A percentile compares a stretch with the other conserved stretches of the same genome.
Evolutionary conservation across 2,888 invertebrate genomes (phyloP).

Genomic region (Argynnis bischoffii): DNA sequence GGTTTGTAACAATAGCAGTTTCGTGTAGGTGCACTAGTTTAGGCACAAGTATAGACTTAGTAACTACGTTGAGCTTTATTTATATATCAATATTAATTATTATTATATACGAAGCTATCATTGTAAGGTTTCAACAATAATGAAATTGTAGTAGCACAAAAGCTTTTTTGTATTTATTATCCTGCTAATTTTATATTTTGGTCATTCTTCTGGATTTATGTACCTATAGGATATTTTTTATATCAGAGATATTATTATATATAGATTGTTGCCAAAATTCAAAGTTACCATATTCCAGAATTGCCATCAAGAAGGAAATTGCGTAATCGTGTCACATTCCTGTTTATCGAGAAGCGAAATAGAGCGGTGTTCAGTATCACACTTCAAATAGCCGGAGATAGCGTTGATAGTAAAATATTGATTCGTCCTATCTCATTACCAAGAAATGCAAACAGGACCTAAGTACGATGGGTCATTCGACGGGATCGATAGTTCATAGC

Average conservation of each 20-base stretch:
- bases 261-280: no score
- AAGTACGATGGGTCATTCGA: slow-evolving; percentile 12
- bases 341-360: slow-evolving; percentile 47
- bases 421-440: slow-evolving; percentile 52
- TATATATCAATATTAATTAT: no score
- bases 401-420: slow-evolving; percentile 51
- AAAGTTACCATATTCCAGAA: not conserved
- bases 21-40: not conserved
- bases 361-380: slow-evolving; percentile 46
- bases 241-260: no score
- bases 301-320: slow-evolving; percentile 7
- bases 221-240: no score
- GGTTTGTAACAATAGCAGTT: not conserved
- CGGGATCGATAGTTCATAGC: slow-evolving; percentile 1
- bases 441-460: slow-evolving; percentile 48
- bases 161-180: no score
- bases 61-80: no score
- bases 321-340: slow-evolving; percentile 17
- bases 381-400: slow-evolving; percentile 50
- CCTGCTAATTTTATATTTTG: no score
- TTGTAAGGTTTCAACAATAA: no score
- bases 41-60: not conserved
- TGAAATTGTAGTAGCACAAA: no score
- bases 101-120: no score
- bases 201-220: no score